Evolutionary conservation across 2,888 invertebrate species (phyloP).

Genomic region (Melikaiella ostensackeni): DNA sequence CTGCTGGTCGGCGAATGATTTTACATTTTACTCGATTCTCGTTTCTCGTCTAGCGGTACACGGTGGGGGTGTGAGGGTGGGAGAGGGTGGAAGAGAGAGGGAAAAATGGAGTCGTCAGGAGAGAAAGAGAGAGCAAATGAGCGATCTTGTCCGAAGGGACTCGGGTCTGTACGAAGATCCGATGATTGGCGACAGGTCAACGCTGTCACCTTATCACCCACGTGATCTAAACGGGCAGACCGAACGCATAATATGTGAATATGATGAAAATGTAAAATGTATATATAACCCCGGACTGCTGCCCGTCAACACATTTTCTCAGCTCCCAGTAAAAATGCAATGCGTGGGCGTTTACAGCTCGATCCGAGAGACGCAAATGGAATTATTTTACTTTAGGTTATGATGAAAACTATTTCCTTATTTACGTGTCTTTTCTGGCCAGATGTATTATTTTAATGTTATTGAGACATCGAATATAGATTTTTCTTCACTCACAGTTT

Average conservation of each 20-base stretch:
- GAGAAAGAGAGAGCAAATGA: conserved; percentile 45
- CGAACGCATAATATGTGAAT: conserved; percentile 27
- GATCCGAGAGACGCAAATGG: conserved; percentile 1
- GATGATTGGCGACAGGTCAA: conserved; percentile 48
- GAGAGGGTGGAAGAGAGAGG: conserved; percentile 22
- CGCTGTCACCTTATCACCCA: conserved; percentile 43
- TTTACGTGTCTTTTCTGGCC: not conserved
- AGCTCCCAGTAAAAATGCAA: conserved; percentile 10
- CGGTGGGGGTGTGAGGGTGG: conserved; percentile 39
- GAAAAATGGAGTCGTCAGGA: conserved; percentile 8
- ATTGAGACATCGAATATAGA: not conserved
- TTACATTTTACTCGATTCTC: conserved; percentile 45
- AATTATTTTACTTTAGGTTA: conserved; percentile 17
- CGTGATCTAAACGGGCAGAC: conserved; percentile 16
- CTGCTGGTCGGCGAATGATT: conserved; percentile 48
- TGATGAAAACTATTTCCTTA: conserved; percentile 12
- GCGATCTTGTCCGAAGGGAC: conserved; percentile 45
- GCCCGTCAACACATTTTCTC: conserved; percentile 37
- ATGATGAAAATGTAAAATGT: conserved; percentile 30
- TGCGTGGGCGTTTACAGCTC: conserved; percentile 35
- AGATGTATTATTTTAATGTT: not conserved
- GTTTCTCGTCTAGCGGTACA: conserved; percentile 45
- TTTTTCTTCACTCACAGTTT: not conserved
- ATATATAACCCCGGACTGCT: conserved; percentile 4
- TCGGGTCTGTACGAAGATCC: conserved; percentile 39